Evolutionary conservation across 2,888 invertebrate genomes (phyloP).

Genomic region (Catocala nupta): DNA sequence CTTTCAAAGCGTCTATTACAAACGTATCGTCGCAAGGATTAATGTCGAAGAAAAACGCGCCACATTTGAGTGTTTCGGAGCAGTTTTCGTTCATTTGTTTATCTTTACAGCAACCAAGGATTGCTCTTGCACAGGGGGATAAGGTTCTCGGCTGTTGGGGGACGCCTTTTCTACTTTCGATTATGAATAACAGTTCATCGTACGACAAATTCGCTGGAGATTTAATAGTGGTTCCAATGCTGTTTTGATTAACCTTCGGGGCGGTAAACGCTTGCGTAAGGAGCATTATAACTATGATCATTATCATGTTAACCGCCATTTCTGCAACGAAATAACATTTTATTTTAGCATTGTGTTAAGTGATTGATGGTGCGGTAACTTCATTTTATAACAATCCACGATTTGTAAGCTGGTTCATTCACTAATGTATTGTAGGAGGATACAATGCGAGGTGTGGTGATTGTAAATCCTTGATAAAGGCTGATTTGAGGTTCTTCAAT

Average conservation of each 20-base stretch:
- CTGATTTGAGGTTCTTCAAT: background rate
- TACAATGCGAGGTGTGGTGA: background rate
- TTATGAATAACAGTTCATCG: slow-evolving; percentile 72
- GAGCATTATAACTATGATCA: slow-evolving; percentile 54
- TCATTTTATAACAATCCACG: background rate
- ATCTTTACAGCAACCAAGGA: slow-evolving; percentile 90
- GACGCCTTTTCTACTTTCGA: slow-evolving; percentile 62
- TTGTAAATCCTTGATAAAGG: background rate
- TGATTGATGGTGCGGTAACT: background rate
- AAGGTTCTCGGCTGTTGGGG: slow-evolving; percentile 62
- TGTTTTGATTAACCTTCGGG: slow-evolving; percentile 52
- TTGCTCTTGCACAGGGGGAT: slow-evolving; percentile 91
- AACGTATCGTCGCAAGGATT: slow-evolving; percentile 91
- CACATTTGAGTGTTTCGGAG: slow-evolving; percentile 91
- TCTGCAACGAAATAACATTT: slow-evolving; percentile 59
- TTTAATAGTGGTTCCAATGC: slow-evolving; percentile 66
- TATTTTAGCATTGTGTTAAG: slow-evolving; percentile 12
- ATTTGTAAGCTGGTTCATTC: background rate
- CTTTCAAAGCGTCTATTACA: slow-evolving; percentile 86
- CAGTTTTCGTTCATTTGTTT: slow-evolving; percentile 86
- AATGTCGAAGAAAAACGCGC: slow-evolving; percentile 91
- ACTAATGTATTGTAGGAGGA: background rate
- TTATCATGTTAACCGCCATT: slow-evolving; percentile 51
- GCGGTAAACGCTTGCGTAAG: slow-evolving; percentile 57
- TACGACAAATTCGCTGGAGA: slow-evolving; percentile 67